phyloP scores from a whole-genome alignment of 1,140 invertebrate genomes.

The Adelges cooleyi region DNA sequence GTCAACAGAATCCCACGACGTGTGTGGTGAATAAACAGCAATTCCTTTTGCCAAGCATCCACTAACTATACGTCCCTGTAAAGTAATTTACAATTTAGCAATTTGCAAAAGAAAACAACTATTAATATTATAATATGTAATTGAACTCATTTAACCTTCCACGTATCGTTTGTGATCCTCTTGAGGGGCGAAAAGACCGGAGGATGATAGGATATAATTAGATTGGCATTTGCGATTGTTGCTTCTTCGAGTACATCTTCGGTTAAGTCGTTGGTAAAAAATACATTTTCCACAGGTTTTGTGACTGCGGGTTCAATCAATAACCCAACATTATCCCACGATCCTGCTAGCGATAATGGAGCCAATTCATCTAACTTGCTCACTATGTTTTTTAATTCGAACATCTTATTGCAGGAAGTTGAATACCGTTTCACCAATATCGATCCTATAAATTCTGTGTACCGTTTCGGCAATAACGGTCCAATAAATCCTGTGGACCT shows the following conservation, averaged over 20 bases:
- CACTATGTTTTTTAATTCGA: too few relatives aligned
- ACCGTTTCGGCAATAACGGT: too few relatives aligned
- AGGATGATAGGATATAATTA: constrained; percentile 93
- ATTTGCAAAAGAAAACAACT: constrained; percentile 28
- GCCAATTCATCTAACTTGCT: constrained; percentile 62
- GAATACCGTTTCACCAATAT: too few relatives aligned
- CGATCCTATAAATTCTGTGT: too few relatives aligned
- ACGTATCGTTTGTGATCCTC: constrained; percentile 50
- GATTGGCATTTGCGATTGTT: constrained; percentile 49
- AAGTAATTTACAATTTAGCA: too few relatives aligned
- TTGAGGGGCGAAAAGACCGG: constrained; percentile 82
- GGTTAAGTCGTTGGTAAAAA: constrained; percentile 93
- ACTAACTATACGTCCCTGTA: constrained; percentile 63
- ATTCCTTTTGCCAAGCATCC: constrained; percentile 75
- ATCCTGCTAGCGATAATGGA: constrained; percentile 57
- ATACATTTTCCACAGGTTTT: constrained; percentile 49
- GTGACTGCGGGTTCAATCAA: constrained; percentile 45
- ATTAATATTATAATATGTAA: neutral
- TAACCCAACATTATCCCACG: constrained; percentile 93
- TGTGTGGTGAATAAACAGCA: constrained; percentile 87
- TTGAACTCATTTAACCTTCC: constrained; percentile 52
- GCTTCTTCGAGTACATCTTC: constrained; percentile 80
- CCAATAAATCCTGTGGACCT: too few relatives aligned
- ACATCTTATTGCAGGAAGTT: too few relatives aligned
- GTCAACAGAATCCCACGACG: constrained; percentile 67